These are phyloP conservation scores for Cyprinodon diabolis DNA, from an alignment of 2,797 vertebrate species.

Conservation along the genomic window DNA sequence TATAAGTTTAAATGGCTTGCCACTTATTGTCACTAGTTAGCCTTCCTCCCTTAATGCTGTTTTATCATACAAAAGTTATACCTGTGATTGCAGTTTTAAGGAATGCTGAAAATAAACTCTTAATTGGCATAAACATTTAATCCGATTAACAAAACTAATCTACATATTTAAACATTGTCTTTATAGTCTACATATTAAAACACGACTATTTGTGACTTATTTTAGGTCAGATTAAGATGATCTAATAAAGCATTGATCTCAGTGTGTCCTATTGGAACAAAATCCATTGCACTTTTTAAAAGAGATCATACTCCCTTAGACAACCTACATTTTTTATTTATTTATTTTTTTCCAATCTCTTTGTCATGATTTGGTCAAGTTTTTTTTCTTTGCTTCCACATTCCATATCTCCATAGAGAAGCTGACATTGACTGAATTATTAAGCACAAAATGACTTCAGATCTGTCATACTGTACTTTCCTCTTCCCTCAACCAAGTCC, in stretches of 20 bases:
- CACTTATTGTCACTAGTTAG: neutral
- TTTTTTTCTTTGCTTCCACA: neutral
- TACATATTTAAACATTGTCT: neutral
- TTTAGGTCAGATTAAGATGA: neutral
- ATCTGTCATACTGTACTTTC: neutral
- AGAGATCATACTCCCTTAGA: neutral
- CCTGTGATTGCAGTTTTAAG: neutral
- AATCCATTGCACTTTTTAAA: neutral
- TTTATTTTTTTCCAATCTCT: neutral
- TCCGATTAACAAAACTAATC: neutral
- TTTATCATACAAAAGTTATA: neutral
- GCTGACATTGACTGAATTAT: slow-evolving; percentile 5
- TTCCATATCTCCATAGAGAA: neutral
- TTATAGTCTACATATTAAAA: too few species aligned
- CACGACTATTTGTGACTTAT: neutral
- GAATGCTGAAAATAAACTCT: neutral
- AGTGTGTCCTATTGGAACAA: neutral
- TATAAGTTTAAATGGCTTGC: neutral
- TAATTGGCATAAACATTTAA: neutral
- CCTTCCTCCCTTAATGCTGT: neutral
- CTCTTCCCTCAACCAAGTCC: neutral
- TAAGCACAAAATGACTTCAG: neutral
- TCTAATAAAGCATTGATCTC: neutral
- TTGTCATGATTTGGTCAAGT: neutral
- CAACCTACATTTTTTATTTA: neutral